Conservation (phyloP, 2,113 vertebrate species). For the Archilochus colubris region DNA sequence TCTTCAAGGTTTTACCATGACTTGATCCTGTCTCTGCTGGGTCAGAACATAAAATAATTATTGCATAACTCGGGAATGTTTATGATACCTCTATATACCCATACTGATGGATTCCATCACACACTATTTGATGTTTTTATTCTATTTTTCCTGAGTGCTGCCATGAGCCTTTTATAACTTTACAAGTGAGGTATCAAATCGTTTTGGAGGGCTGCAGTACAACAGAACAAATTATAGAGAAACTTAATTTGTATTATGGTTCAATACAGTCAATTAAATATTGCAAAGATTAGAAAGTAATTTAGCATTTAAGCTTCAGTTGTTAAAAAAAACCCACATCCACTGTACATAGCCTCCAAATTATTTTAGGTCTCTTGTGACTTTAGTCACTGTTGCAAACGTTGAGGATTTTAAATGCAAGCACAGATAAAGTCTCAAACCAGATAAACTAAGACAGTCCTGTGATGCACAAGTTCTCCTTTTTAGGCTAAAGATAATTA, state of each 20-base stretch:
- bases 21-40: not conserved
- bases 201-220: slow-evolving; percentile 68
- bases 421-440: not conserved
- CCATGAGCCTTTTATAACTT: slow-evolving; percentile 68
- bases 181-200: slow-evolving; percentile 76
- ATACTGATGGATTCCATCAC: not conserved
- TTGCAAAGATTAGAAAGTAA: slow-evolving; percentile 75
- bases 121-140: slow-evolving; percentile 16
- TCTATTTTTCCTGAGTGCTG: slow-evolving; percentile 30
- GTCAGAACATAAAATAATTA: not conserved
- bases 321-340: slow-evolving; percentile 39
- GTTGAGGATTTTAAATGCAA: slow-evolving; percentile 40
- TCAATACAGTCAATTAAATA: slow-evolving; percentile 80
- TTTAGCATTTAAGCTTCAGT: slow-evolving; percentile 68
- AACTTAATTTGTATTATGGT: slow-evolving; percentile 76
- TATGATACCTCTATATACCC: not conserved
- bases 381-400: not conserved
- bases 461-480: not conserved
- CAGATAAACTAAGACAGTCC: slow-evolving; percentile 47
- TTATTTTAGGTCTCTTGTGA: slow-evolving; percentile 48
- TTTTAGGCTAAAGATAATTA: slow-evolving; percentile 23
- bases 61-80: not conserved
- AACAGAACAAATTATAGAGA: slow-evolving; percentile 75
- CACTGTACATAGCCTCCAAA: slow-evolving; percentile 31
- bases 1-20: not conserved